Conservation (phyloP, 2,113 vertebrate genomes). For the Taxidea taxus region DNA sequence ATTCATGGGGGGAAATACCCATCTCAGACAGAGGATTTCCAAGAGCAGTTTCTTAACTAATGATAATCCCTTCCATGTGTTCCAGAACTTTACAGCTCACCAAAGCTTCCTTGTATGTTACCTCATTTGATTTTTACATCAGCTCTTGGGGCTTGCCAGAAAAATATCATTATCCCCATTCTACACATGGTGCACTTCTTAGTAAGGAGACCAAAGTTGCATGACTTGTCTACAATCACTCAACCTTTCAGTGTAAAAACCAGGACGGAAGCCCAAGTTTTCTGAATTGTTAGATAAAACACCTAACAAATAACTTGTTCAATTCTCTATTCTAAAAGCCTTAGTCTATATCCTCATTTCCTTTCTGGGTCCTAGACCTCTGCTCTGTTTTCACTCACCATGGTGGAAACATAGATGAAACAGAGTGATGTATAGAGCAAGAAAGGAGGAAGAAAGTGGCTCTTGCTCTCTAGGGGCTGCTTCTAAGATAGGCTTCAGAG, state of each 20-base stretch:
- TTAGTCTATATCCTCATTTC: not conserved
- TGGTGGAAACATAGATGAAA: not conserved
- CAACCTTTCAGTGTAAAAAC: not conserved
- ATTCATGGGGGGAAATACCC: not conserved
- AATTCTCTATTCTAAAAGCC: not conserved
- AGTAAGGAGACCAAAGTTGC: not conserved
- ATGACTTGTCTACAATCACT: not conserved
- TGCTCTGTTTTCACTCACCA: not conserved
- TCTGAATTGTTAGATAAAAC: not conserved
- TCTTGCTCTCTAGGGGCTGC: not conserved
- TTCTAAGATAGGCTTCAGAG: not conserved
- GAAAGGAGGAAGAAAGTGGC: not conserved
- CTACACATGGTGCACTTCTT: not conserved
- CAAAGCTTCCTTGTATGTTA: not conserved
- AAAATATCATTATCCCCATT: not conserved
- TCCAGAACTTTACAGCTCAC: not conserved
- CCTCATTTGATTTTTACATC: not conserved
- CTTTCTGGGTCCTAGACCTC: not conserved
- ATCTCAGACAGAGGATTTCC: not conserved
- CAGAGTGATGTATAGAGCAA: constrained; percentile 15
- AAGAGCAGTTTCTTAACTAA: not conserved
- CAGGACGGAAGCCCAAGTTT: not conserved
- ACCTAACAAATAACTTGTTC: not conserved
- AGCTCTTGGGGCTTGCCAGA: not conserved
- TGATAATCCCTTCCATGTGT: not conserved